phyloP scores from a whole-genome alignment of 2,888 invertebrate genomes.

The Netelia melanura region DNA sequence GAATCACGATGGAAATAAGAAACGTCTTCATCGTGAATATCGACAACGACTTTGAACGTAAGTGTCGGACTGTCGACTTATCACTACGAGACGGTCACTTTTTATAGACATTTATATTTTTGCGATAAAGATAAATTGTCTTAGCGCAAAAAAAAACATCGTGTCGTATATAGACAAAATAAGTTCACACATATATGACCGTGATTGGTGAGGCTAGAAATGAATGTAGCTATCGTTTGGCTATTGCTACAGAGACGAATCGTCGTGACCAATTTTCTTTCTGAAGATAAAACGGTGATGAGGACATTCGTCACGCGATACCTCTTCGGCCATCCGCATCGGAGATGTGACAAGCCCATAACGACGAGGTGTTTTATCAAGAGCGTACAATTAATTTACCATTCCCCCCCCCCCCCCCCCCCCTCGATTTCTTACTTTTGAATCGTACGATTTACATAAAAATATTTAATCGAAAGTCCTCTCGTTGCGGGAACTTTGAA shows the following conservation, averaged over 20 bases:
- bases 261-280: conserved; percentile 61
- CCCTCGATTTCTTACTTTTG: neutral
- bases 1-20: conserved; percentile 18
- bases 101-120: conserved; percentile 50
- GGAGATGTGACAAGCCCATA: conserved; percentile 24
- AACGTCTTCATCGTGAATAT: conserved; percentile 49
- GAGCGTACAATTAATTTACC: neutral
- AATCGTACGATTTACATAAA: neutral
- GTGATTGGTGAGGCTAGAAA: conserved; percentile 16
- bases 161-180: conserved; percentile 12
- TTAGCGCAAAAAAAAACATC: conserved; percentile 8
- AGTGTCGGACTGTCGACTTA: conserved; percentile 34
- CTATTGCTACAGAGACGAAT: conserved; percentile 46
- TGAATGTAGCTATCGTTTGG: conserved; percentile 35
- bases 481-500: conserved; percentile 17
- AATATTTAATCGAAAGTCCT: neutral
- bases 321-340: conserved; percentile 31
- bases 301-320: conserved; percentile 69
- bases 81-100: conserved; percentile 5
- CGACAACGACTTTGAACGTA: conserved; percentile 6
- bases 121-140: conserved; percentile 5
- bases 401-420: neutral
- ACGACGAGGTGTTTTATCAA: conserved; percentile 2
- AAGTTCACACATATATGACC: conserved; percentile 28
- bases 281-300: conserved; percentile 65